These are phyloP conservation scores for Paradoxurus hermaphroditus DNA, from an alignment of 2,113 vertebrate species.

Conservation along the genomic window DNA sequence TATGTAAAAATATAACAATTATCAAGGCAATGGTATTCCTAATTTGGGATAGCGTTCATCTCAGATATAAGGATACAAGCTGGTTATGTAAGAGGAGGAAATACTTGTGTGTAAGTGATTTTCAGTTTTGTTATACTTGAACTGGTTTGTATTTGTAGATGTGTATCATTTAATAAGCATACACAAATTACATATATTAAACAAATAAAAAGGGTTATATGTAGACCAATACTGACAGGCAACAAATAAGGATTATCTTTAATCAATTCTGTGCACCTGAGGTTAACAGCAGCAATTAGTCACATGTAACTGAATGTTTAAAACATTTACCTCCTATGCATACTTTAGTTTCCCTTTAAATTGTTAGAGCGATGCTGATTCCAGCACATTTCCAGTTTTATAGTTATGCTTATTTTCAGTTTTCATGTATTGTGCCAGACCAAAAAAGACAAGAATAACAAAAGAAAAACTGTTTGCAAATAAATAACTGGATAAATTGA, in stretches of 20 bases:
- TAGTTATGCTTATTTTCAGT: neutral
- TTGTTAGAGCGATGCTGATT: neutral
- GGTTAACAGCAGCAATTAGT: neutral
- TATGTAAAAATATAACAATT: neutral
- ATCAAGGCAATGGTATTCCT: neutral
- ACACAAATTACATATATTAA: neutral
- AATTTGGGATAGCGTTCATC: neutral
- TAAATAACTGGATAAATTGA: neutral
- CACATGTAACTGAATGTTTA: neutral
- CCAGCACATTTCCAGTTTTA: neutral
- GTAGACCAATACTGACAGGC: neutral
- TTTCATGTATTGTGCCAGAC: neutral
- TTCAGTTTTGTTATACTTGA: neutral
- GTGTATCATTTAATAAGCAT: neutral
- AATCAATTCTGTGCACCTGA: neutral
- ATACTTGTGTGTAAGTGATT: neutral
- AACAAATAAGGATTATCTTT: neutral
- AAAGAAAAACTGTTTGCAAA: neutral
- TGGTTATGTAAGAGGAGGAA: neutral
- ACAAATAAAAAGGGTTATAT: neutral
- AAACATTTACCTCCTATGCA: neutral
- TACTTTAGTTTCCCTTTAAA: neutral
- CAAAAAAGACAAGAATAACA: neutral
- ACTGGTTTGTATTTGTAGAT: neutral
- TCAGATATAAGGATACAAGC: neutral